Evolutionary conservation across 2,888 invertebrate genomes (phyloP).

Genomic region (Patella pellucida): DNA sequence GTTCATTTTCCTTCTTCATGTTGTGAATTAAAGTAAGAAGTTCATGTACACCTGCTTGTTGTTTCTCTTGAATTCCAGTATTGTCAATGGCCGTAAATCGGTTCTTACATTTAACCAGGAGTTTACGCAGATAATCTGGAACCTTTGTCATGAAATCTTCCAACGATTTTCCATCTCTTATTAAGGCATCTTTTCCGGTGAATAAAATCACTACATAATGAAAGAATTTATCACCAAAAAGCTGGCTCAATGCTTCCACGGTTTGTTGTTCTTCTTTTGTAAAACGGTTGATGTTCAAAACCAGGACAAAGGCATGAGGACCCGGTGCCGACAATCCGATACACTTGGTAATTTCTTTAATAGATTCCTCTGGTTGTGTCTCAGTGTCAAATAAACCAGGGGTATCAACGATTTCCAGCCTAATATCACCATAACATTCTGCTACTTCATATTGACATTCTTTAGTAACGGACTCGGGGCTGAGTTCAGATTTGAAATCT

Average conservation of each 20-base stretch:
- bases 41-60: no score
- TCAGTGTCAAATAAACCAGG: slow-evolving; percentile 18
- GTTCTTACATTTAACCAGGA: not conserved
- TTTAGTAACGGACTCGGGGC: not conserved
- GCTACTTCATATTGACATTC: slow-evolving; percentile 7
- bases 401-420: not conserved
- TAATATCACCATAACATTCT: not conserved
- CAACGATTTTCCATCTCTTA: not conserved
- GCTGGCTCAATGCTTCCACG: not conserved
- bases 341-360: slow-evolving; percentile 18
- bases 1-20: no score
- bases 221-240: slow-evolving; percentile 15
- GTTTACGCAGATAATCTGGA: not conserved
- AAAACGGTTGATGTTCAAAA: slow-evolving; percentile 13
- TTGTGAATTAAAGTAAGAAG: no score
- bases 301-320: slow-evolving; percentile 21
- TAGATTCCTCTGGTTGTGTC: not conserved
- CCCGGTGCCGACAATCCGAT: slow-evolving; percentile 18
- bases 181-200: slow-evolving; percentile 14
- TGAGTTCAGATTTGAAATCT: slow-evolving; percentile 1
- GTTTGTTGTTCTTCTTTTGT: slow-evolving; percentile 18
- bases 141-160: not conserved
- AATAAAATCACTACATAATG: slow-evolving; percentile 13
- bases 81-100: slow-evolving; percentile 13
- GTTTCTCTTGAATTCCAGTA: no score